Conservation (phyloP, 2,797 vertebrate species). For the Danio jaintianensis region DNA sequence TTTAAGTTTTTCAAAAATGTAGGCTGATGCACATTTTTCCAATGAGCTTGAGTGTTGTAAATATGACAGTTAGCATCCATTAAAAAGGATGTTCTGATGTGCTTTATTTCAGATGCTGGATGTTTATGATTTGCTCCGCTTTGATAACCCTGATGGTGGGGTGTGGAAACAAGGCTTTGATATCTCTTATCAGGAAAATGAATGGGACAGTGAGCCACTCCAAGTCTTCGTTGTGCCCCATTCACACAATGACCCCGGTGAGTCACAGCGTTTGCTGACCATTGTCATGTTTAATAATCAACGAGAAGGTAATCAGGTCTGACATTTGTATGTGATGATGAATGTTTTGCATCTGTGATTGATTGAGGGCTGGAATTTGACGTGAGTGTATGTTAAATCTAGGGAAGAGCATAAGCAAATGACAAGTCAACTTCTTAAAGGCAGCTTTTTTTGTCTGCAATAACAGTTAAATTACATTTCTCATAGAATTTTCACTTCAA, state of each 20-base stretch:
- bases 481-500: background rate
- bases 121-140: conserved; percentile 87
- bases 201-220: conserved; percentile 87
- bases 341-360: background rate
- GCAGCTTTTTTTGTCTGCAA: background rate
- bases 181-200: conserved; percentile 83
- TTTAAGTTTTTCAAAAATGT: too few relatives aligned
- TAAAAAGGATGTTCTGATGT: background rate
- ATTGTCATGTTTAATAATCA: conserved; percentile 4
- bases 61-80: background rate
- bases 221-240: conserved; percentile 92
- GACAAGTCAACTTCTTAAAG: too few relatives aligned
- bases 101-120: conserved; percentile 84
- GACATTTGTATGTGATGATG: background rate
- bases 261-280: conserved; percentile 44
- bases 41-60: too few relatives aligned
- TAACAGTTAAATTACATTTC: background rate
- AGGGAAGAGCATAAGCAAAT: background rate
- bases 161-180: conserved; percentile 96
- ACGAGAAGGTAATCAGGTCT: background rate
- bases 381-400: background rate
- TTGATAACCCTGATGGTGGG: conserved; percentile 91
- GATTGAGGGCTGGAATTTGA: background rate
- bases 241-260: conserved; percentile 95
- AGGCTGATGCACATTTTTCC: too few relatives aligned